Percentiles rank a stretch among this genome's conserved stretches.
Conservation (phyloP, 1,140 invertebrate species). For the Lepidurus arcticus region DNA sequence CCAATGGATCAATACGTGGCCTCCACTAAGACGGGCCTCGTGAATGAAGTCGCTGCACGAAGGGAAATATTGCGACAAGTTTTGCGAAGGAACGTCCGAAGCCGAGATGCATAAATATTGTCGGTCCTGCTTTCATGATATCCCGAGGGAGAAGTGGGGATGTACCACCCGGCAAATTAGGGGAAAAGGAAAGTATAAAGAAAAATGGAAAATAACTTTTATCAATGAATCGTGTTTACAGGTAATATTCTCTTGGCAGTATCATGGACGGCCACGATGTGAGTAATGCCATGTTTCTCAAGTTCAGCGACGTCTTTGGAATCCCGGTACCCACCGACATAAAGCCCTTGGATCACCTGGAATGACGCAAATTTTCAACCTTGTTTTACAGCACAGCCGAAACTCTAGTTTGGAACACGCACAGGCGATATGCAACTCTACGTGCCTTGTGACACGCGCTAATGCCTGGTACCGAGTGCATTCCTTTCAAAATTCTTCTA, state of each 20-base stretch:
- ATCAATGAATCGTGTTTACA: slow-evolving; percentile 51
- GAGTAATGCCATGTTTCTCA: slow-evolving; percentile 82
- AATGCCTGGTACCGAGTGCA: not conserved
- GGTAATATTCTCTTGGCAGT: slow-evolving; percentile 76
- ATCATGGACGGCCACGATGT: slow-evolving; percentile 93
- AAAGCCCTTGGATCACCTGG: slow-evolving; percentile 45
- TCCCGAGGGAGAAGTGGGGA: not conserved
- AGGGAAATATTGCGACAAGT: slow-evolving; percentile 85
- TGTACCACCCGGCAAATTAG: not conserved
- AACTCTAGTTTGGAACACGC: not conserved
- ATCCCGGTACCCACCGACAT: slow-evolving; percentile 62
- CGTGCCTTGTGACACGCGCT: not conserved
- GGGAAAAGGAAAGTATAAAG: not conserved
- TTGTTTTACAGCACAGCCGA: not conserved
- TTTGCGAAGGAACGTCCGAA: slow-evolving; percentile 86
- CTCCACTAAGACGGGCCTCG: slow-evolving; percentile 74
- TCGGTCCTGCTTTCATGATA: slow-evolving; percentile 64
- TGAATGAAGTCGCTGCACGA: slow-evolving; percentile 95
- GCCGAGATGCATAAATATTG: slow-evolving; percentile 91
- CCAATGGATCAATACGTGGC: slow-evolving; percentile 93
- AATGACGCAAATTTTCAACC: not conserved
- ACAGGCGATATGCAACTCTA: not conserved
- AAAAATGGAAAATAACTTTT: slow-evolving; percentile 6
- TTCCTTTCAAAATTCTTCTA: not conserved
- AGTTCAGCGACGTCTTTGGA: slow-evolving; percentile 85